Evolutionary conservation across 1,140 invertebrate genomes (phyloP), one percentile per base, ranked within the genome.

Genomic region (Lucilia sericata): DNA sequence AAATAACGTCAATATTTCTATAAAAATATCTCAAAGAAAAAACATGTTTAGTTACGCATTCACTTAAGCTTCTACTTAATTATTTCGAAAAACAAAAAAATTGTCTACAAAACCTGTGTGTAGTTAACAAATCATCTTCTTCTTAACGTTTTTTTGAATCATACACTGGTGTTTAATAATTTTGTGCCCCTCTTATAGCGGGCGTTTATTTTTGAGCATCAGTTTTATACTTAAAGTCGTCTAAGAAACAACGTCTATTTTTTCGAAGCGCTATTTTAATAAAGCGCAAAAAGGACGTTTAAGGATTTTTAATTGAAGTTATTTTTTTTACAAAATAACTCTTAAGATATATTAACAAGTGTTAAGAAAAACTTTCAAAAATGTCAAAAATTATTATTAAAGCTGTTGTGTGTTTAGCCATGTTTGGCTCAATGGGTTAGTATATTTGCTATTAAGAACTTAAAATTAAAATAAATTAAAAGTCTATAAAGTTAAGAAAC

Each of bases 401-500:
- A 90, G 89, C 87, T 86, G 85, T 88, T 19, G 78, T 90, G 87
- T 90, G 88, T 83, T 60, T 90, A 55, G 88, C 89, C 88, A 87
- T 90, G 88, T 88, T 88, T 86, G 87, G 89, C 87, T 89, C 89
- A 8, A 84, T 90, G 86, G 89, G 89, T 90, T 87, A 90, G 89
- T 90, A 89, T 85, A n/a, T n/a, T n/a, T 65, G 60, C 21, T 74
- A n/a, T 47, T 42, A 49, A 17, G 7, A 51, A 55, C 7, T 21
- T 8, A 36, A 21, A 5, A 9, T 14, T 82, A 7, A 17, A 47
- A 42, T 74, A 47, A 49, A 21, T 19, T 47, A 34, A 74, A 47
- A 60, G 65, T 34, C 78, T 42, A 4, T n/a, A 12, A 78, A 19
- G 3, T 19, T 42, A 13, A 74, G 19, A 74, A 21, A 76, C 42